A percentile compares a stretch with the other conserved stretches of the same genome.
Conservation (phyloP, 2,113 vertebrate genomes). For the Spea bombifrons region DNA sequence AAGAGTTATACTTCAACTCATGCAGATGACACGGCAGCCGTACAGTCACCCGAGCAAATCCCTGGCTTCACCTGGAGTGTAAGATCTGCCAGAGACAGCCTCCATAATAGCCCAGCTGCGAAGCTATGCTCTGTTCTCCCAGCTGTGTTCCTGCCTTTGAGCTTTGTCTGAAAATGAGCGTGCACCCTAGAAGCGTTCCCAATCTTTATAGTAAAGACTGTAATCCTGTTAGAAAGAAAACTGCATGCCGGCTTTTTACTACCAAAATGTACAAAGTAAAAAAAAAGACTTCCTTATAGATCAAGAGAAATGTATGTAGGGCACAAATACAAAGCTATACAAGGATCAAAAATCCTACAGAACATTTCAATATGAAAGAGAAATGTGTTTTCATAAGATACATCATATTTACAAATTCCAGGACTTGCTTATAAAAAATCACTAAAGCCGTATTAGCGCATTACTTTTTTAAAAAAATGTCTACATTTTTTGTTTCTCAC, state of each 20-base stretch:
- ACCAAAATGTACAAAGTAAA: constrained; percentile 7
- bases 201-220: constrained; percentile 20
- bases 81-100: constrained; percentile 37
- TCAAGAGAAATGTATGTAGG: not conserved
- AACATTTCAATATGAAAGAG: too few relatives aligned
- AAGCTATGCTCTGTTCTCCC: not conserved
- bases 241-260: constrained; percentile 3
- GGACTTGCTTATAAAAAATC: too few relatives aligned
- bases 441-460: too few relatives aligned
- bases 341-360: not conserved
- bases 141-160: constrained; percentile 29
- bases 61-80: constrained; percentile 43
- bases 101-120: constrained; percentile 42
- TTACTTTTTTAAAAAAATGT: too few relatives aligned
- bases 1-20: constrained; percentile 37
- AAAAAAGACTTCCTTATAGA: constrained; percentile 1
- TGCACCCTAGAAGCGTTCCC: constrained; percentile 21
- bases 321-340: constrained; percentile 2
- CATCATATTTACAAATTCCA: too few relatives aligned
- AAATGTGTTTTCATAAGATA: too few relatives aligned
- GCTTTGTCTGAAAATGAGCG: constrained; percentile 34
- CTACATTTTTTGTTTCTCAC: too few relatives aligned
- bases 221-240: constrained; percentile 37
- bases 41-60: constrained; percentile 41
- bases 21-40: constrained; percentile 39